Evolutionary conservation across 2,888 invertebrate species (phyloP).

Genomic region (Eupsilia transversa): DNA sequence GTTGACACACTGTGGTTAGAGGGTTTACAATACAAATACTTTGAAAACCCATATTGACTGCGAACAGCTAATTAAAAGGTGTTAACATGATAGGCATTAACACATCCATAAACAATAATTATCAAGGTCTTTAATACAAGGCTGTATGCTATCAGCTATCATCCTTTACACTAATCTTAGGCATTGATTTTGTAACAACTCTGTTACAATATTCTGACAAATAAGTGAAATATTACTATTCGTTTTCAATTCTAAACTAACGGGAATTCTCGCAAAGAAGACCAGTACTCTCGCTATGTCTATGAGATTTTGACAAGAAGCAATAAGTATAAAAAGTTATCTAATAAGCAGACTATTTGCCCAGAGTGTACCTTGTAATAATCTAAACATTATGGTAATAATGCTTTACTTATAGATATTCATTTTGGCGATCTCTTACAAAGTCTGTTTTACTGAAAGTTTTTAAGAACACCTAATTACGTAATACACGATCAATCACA

Average conservation of each 20-base stretch:
- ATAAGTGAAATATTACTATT: too few relatives aligned
- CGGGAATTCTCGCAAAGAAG: neutral
- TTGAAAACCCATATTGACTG: conserved; percentile 3
- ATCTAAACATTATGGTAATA: neutral
- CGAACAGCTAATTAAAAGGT: conserved; percentile 38
- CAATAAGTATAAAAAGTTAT: too few relatives aligned
- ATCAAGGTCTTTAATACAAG: conserved; percentile 48
- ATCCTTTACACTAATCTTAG: conserved; percentile 14
- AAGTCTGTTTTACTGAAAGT: neutral
- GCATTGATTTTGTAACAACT: neutral
- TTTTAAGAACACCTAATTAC: too few relatives aligned
- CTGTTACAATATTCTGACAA: too few relatives aligned
- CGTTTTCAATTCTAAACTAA: neutral
- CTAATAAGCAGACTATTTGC: neutral
- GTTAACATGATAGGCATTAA: conserved; percentile 12
- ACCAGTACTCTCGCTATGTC: neutral
- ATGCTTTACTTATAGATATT: neutral
- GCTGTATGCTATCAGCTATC: conserved; percentile 7
- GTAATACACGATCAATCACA: too few relatives aligned
- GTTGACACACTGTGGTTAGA: conserved; percentile 3
- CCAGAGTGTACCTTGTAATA: neutral
- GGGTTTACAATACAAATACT: conserved; percentile 8
- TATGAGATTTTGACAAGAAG: neutral
- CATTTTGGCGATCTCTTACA: neutral
- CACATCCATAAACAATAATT: conserved; percentile 26